These are phyloP conservation scores for Gymnobelideus leadbeateri DNA, from an alignment of 2,113 vertebrate species.

Conservation along the genomic window DNA sequence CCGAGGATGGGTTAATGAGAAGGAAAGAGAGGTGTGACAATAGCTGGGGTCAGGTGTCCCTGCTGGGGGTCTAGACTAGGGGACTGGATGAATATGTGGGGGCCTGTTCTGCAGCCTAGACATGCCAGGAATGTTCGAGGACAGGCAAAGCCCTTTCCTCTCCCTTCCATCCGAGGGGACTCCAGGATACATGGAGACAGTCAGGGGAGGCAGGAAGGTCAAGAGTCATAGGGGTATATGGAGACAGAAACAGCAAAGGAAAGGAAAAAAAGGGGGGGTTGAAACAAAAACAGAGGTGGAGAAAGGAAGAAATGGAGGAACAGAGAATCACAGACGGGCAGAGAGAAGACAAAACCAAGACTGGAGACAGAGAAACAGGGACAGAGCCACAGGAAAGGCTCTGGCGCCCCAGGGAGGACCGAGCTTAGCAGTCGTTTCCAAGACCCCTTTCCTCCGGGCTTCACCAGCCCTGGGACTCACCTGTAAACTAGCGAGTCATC, in stretches of 20 bases:
- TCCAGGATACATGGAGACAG: background rate
- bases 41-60: background rate
- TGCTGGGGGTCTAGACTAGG: background rate
- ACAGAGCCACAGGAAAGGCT: background rate
- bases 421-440: background rate
- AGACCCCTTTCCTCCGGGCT: background rate
- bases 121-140: background rate
- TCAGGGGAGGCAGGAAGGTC: background rate
- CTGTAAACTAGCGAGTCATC: constrained; percentile 97
- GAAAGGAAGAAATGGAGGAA: background rate
- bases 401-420: background rate
- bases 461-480: constrained; percentile 74
- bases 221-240: background rate
- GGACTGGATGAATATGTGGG: background rate
- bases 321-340: background rate
- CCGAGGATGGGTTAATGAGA: background rate
- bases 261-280: background rate
- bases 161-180: background rate
- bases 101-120: background rate
- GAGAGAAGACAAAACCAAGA: background rate
- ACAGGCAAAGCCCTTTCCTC: background rate
- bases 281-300: background rate
- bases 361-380: background rate
- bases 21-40: background rate
- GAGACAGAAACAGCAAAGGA: background rate